phyloP scores from a whole-genome alignment of 2,888 invertebrate species.

The Dasysyrphus albostriatus region DNA sequence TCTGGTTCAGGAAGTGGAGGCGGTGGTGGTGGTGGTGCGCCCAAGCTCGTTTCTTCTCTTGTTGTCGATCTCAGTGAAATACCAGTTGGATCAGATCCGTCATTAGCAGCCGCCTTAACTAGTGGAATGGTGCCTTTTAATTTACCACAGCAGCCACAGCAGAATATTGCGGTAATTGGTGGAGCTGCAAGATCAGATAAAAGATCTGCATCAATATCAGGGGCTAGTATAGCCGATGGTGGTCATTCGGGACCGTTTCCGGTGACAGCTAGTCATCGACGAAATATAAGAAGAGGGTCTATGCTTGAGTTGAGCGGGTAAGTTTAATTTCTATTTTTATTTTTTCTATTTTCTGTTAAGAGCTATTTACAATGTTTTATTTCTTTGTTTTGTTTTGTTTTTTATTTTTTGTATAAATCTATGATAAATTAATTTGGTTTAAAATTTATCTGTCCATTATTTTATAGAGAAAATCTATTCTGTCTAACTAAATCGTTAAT shows the following conservation, averaged over 20 bases:
- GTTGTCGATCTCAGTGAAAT: slow-evolving; percentile 80
- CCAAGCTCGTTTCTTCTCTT: slow-evolving; percentile 84
- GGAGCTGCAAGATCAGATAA: slow-evolving; percentile 79
- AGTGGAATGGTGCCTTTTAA: slow-evolving; percentile 83
- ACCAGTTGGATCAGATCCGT: slow-evolving; percentile 85
- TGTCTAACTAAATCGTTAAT: slow-evolving; percentile 6
- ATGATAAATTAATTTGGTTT: slow-evolving; percentile 7
- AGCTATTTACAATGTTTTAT: slow-evolving; percentile 42
- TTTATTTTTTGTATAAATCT: slow-evolving; percentile 15
- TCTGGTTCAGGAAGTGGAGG: slow-evolving; percentile 87
- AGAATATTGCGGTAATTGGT: slow-evolving; percentile 75
- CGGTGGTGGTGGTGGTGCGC: slow-evolving; percentile 78
- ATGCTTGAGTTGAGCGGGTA: slow-evolving; percentile 93
- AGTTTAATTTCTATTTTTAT: slow-evolving; percentile 80
- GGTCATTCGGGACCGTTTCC: slow-evolving; percentile 87
- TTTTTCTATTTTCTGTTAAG: too few species aligned
- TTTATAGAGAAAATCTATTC: slow-evolving; percentile 30
- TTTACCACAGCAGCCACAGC: slow-evolving; percentile 82
- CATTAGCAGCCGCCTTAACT: slow-evolving; percentile 82
- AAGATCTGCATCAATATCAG: slow-evolving; percentile 81
- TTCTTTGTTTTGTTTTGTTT: slow-evolving; percentile 47
- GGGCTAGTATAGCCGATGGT: slow-evolving; percentile 79
- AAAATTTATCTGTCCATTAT: slow-evolving; percentile 30
- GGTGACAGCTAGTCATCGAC: slow-evolving; percentile 88
- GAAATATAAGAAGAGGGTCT: slow-evolving; percentile 90